Percentiles rank a stretch among this genome's conserved stretches.
Evolutionary conservation across 2,797 vertebrate species (phyloP).

Genomic region (Molossus alvarezi): DNA sequence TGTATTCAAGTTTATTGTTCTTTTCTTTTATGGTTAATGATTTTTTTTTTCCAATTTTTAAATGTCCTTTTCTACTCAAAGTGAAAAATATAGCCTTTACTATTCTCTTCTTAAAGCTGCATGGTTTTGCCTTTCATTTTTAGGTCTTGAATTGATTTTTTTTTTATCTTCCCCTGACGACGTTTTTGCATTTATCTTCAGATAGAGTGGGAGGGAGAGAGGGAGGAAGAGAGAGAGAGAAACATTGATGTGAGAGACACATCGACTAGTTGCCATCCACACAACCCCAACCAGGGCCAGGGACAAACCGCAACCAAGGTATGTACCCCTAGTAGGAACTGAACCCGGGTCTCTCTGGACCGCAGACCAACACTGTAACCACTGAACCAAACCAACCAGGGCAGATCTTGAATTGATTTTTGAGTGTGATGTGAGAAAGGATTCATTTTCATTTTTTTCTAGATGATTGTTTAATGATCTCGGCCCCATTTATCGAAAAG

Average conservation of each 20-base stretch:
- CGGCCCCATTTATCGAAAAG: neutral
- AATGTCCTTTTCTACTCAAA: neutral
- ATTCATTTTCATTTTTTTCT: conserved; percentile 18
- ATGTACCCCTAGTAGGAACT: no score
- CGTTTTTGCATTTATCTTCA: no score
- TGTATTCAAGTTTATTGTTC: neutral
- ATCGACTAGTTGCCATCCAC: no score
- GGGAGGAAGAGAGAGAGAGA: no score
- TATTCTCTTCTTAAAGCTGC: conserved; percentile 47
- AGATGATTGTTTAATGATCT: neutral
- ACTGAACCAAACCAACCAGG: no score
- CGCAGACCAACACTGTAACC: no score
- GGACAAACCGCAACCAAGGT: no score
- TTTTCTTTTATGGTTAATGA: conserved; percentile 6
- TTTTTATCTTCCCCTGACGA: no score
- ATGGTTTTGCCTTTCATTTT: conserved; percentile 19
- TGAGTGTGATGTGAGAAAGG: neutral
- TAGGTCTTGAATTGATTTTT: conserved; percentile 53
- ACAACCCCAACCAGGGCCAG: no score
- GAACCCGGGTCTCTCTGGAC: no score
- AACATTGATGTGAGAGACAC: no score
- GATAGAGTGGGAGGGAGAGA: no score
- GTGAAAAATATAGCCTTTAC: neutral
- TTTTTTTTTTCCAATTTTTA: neutral
- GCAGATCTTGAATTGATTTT: conserved; percentile 44